Percentiles rank a stretch among this genome's conserved stretches.
phyloP scores from a whole-genome alignment of 2,888 invertebrate genomes.

The Epinotia nisella region DNA sequence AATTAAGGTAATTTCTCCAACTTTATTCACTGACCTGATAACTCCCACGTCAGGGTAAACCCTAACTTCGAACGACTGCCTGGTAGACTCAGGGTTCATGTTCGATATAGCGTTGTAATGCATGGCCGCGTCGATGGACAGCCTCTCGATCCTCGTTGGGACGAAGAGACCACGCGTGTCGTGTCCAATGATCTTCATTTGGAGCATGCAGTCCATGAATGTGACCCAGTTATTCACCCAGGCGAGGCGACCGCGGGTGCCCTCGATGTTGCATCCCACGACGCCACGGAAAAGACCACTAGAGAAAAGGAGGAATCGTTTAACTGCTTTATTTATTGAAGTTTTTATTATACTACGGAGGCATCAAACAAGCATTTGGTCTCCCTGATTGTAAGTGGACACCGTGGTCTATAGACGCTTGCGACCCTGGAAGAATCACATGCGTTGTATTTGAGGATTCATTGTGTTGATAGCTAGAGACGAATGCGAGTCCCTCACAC shows the following conservation, averaged over 20 bases:
- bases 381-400: too few species aligned
- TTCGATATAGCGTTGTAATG: slow-evolving; percentile 82
- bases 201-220: slow-evolving; percentile 95
- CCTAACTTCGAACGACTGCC: slow-evolving; percentile 76
- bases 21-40: slow-evolving; percentile 66
- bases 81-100: slow-evolving; percentile 75
- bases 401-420: too few species aligned
- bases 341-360: too few species aligned
- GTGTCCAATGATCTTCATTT: slow-evolving; percentile 89
- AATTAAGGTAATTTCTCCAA: too few species aligned
- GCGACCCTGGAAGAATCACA: too few species aligned
- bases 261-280: slow-evolving; percentile 79
- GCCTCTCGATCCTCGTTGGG: slow-evolving; percentile 89
- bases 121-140: slow-evolving; percentile 88
- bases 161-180: slow-evolving; percentile 89
- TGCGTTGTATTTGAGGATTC: too few species aligned
- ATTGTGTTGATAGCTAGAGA: too few species aligned
- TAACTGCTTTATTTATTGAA: not conserved
- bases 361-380: too few species aligned
- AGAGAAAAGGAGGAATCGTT: slow-evolving; percentile 51
- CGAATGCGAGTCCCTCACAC: too few species aligned
- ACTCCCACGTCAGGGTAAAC: slow-evolving; percentile 80
- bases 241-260: slow-evolving; percentile 79
- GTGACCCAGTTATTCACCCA: slow-evolving; percentile 95
- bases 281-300: slow-evolving; percentile 86